Percentiles rank a stretch among this genome's conserved stretches.
phyloP scores from a whole-genome alignment of 2,113 vertebrate genomes.

The Oreotrochilus melanogaster region DNA sequence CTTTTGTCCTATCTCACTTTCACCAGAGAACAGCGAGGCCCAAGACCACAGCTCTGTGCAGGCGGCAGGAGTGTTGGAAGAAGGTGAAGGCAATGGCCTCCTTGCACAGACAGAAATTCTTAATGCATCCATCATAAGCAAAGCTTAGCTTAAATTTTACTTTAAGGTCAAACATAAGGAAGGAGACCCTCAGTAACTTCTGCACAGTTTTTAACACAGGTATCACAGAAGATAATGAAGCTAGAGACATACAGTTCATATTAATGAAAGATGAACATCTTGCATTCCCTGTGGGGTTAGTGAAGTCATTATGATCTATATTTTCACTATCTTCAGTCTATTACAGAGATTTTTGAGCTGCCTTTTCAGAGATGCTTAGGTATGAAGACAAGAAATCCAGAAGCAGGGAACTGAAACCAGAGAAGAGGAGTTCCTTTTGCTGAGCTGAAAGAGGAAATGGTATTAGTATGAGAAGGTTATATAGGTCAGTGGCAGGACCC shows the following conservation, averaged over 20 bases:
- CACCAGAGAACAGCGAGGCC: not conserved
- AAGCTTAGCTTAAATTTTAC: not conserved
- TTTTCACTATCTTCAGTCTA: not conserved
- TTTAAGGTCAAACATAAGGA: not conserved
- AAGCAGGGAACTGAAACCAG: not conserved
- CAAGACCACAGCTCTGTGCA: not conserved
- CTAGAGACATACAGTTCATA: not conserved
- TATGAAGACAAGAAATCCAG: not conserved
- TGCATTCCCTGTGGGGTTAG: not conserved
- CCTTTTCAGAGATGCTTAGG: not conserved
- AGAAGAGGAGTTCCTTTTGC: rapidly evolving
- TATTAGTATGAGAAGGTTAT: not conserved
- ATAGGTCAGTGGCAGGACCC: not conserved
- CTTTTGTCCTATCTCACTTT: not conserved
- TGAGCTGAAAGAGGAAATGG: rapidly evolving
- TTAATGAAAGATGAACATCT: not conserved
- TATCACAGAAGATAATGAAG: not conserved
- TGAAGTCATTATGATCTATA: not conserved
- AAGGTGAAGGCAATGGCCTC: not conserved
- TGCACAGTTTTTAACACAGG: not conserved
- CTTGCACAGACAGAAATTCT: not conserved
- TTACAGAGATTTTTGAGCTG: not conserved
- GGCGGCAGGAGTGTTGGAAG: not conserved
- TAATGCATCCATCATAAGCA: not conserved
- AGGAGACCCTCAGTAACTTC: not conserved